Evolutionary conservation across 2,113 vertebrate species (phyloP).

Genomic region (Cardinalis cardinalis): DNA sequence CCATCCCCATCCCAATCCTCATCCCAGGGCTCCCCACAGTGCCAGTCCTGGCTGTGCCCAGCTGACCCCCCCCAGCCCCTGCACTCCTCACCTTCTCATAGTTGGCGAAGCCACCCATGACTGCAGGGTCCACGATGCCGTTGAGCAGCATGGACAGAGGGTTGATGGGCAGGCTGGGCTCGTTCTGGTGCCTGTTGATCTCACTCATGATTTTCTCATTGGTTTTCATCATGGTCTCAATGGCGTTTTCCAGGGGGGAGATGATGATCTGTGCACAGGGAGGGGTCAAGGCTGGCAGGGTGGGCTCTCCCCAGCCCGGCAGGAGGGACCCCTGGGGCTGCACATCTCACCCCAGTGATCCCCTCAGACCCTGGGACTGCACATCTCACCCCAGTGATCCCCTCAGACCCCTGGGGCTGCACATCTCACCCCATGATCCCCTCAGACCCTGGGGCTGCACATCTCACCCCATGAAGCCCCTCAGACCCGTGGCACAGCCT

Average conservation of each 20-base stretch:
- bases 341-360: neutral
- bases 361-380: neutral
- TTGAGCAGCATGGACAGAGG: conserved; percentile 57
- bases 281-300: neutral
- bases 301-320: accelerated
- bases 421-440: neutral
- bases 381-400: too few relatives aligned
- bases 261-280: neutral
- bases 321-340: neutral
- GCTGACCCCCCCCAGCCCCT: accelerated
- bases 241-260: conserved; percentile 57
- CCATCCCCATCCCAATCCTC: neutral
- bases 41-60: neutral
- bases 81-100: neutral
- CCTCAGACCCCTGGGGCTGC: neutral
- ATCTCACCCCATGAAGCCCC: too few relatives aligned
- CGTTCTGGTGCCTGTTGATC: conserved; percentile 45
- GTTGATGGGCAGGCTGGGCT: conserved; percentile 46
- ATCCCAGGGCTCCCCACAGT: too few relatives aligned
- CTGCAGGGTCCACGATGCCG: conserved; percentile 22
- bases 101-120: conserved; percentile 46
- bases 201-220: conserved; percentile 57
- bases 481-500: neutral
- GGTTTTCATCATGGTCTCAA: conserved; percentile 60
- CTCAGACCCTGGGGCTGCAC: neutral